Evolutionary conservation across 23 tunicate genomes (phyloP).

Genomic region (Trididemnum clinides): DNA sequence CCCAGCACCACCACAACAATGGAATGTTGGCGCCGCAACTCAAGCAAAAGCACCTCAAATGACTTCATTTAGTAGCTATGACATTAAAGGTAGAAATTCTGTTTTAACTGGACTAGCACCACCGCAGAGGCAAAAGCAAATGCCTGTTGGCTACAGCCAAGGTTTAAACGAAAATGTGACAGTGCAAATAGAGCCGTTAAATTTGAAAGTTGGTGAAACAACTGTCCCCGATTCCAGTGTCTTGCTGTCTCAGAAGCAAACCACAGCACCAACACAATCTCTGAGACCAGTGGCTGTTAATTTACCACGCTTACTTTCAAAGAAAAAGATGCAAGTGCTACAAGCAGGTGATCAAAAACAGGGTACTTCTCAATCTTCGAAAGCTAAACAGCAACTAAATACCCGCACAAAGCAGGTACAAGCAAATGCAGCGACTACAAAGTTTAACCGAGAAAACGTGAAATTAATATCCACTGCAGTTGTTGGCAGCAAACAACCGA

Average conservation of each 20-base stretch:
- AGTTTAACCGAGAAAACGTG: too few species aligned
- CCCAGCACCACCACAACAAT: neutral
- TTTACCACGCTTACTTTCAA: neutral
- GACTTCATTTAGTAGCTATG: neutral
- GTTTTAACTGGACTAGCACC: neutral
- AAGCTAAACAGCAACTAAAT: neutral
- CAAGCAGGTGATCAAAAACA: neutral
- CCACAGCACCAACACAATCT: neutral
- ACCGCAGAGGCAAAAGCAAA: neutral
- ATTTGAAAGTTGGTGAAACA: slow-evolving; percentile 74
- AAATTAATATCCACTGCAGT: too few species aligned
- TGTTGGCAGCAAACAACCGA: neutral
- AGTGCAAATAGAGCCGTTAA: slow-evolving; percentile 72
- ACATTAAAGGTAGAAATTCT: neutral
- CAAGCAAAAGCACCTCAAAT: neutral
- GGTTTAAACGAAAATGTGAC: neutral
- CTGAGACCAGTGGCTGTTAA: neutral
- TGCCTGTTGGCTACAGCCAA: neutral
- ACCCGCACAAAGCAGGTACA: too few species aligned
- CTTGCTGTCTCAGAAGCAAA: neutral
- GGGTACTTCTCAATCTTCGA: neutral
- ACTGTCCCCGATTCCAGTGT: slow-evolving; percentile 33
- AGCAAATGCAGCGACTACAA: neutral
- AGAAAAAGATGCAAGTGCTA: neutral
- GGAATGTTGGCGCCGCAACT: neutral